These are phyloP conservation scores for Adelosebastes latens DNA, from an alignment of 2,797 vertebrate species.

Conservation along the genomic window DNA sequence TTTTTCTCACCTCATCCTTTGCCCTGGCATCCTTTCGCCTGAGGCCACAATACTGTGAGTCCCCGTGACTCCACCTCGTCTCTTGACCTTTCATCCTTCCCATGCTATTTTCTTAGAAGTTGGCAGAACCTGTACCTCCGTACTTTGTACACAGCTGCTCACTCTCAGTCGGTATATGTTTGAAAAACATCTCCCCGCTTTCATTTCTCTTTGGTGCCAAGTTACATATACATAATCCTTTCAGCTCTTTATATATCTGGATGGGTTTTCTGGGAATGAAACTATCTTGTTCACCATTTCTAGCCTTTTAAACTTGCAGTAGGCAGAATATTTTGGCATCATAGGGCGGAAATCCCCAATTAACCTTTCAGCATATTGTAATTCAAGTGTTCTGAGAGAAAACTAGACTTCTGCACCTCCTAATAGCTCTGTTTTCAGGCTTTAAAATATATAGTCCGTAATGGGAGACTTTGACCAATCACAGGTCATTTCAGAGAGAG, in stretches of 20 bases:
- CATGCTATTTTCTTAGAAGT: slow-evolving; percentile 25
- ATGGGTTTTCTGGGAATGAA: neutral
- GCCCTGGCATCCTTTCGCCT: slow-evolving; percentile 32
- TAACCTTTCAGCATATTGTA: too few species aligned
- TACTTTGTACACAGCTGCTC: slow-evolving; percentile 10
- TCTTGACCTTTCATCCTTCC: slow-evolving; percentile 52
- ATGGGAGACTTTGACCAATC: too few species aligned
- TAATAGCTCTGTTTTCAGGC: too few species aligned
- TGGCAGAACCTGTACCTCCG: neutral
- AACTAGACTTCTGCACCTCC: too few species aligned
- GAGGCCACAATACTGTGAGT: slow-evolving; percentile 30
- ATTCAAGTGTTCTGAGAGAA: too few species aligned
- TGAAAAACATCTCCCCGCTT: neutral
- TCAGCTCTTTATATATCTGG: neutral
- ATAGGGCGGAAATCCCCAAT: too few species aligned
- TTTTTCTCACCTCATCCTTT: slow-evolving; percentile 40
- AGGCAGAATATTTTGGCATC: too few species aligned
- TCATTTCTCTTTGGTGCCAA: neutral
- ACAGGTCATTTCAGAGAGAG: too few species aligned
- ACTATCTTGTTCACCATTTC: neutral
- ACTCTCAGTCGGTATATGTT: neutral
- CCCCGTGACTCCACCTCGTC: slow-evolving; percentile 28
- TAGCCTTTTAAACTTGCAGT: neutral
- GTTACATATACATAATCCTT: neutral
- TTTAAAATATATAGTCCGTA: rapidly evolving